Evolutionary conservation across 2,888 invertebrate genomes (phyloP).

Genomic region (Ditula angustiorana): DNA sequence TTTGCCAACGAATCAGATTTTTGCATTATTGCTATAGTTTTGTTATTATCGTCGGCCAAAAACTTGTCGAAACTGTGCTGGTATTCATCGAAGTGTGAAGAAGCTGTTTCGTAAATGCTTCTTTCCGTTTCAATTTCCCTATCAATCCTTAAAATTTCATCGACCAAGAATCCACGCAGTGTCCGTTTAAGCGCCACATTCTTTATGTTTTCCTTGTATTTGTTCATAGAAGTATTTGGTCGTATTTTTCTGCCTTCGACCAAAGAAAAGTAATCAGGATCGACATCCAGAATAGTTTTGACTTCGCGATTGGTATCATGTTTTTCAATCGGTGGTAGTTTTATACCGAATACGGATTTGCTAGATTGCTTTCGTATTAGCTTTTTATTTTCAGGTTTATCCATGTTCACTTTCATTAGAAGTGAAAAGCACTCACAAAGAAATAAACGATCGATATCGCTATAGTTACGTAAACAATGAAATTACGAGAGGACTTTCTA

Average conservation of each 20-base stretch:
- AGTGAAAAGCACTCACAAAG: not conserved
- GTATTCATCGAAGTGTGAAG: constrained; percentile 73
- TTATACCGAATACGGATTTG: constrained; percentile 65
- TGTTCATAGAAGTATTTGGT: constrained; percentile 80
- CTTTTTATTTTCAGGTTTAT: constrained; percentile 57
- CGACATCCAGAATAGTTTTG: constrained; percentile 86
- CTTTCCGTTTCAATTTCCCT: constrained; percentile 73
- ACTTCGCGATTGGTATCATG: constrained; percentile 52
- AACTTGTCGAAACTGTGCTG: constrained; percentile 79
- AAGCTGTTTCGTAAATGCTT: constrained; percentile 67
- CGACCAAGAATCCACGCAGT: constrained; percentile 68
- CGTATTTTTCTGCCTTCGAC: constrained; percentile 86
- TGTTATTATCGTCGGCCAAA: constrained; percentile 76
- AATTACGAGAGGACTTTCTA: not conserved
- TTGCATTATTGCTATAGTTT: constrained; percentile 78
- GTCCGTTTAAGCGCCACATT: constrained; percentile 72
- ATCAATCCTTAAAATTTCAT: constrained; percentile 75
- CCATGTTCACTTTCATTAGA: constrained; percentile 37
- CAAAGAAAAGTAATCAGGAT: constrained; percentile 87
- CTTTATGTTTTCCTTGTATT: constrained; percentile 84
- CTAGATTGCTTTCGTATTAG: constrained; percentile 55
- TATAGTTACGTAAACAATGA: constrained; percentile 61
- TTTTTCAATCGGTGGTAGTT: constrained; percentile 72
- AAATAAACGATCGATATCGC: constrained; percentile 61
- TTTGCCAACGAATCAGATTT: constrained; percentile 74